Base-by-base conservation (phyloP, 2,113 vertebrate species). In the Pollachius pollachius region DNA sequence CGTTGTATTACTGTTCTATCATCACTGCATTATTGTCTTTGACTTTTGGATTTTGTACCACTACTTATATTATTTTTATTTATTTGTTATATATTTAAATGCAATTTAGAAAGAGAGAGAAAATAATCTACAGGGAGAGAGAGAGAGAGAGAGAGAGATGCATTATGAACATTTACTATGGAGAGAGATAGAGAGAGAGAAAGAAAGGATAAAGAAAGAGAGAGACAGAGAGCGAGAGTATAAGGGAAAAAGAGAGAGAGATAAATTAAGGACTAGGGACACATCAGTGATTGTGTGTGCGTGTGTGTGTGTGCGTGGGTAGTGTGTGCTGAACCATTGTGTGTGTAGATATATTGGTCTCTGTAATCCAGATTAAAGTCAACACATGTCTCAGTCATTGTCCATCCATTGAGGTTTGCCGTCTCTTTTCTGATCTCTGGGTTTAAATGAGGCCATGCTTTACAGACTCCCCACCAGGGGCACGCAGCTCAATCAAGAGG, bases 101-200 rank as follows among this genome's bases (percentile, higher is more conserved):
- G 4, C 30, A 34, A 34, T 34, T 34, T 34, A 34, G 4, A 34
- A 34, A 34, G 15, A 58, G 57, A 17, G 17, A 17, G 17, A 58
- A 2, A 57, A n/a, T 6, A n/a, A 57, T 57, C 16, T 13, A 78
- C 69, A 77, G 64, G 17, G 16, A 68, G 54, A 56, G 54, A 57
- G 54, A 21, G 54, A 57, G 16, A 68, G 54, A 56, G 54, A 57
- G 54, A 21, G 54, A 57, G 41, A 48, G 41, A 48, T 7, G 12
- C 2, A 48, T 48, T 48, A 9, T 11, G 41, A 9, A 48, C 41
- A 48, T 7, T 48, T 48, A 48, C 8, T 48, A 9, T 48, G 41
- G 18, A 19, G 59, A 7, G 59, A 25, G 62, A 61, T 13, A 41
- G 56, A 66, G 64, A 27, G 19, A 5, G 15, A 57, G 27, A 72